A percentile compares a stretch with the other conserved stretches of the same genome.
Conservation (phyloP, 2,113 vertebrate species). For the Heterochromis multidens region DNA sequence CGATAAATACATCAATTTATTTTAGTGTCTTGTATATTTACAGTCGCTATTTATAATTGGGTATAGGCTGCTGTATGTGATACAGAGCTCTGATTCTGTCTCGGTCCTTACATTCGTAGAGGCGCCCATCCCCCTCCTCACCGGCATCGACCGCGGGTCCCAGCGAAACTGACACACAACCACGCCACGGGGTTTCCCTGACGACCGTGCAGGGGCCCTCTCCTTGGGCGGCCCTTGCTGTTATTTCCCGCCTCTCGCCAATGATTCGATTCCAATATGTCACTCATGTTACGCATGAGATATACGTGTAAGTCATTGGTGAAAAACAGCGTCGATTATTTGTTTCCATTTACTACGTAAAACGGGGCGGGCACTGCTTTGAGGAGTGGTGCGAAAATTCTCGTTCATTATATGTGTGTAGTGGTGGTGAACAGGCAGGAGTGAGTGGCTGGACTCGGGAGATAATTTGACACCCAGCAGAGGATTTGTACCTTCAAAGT, state of each 20-base stretch:
- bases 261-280: slow-evolving; percentile 67
- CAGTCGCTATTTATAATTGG: slow-evolving; percentile 76
- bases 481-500: slow-evolving; percentile 56
- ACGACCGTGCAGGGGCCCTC: slow-evolving; percentile 83
- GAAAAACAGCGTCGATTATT: slow-evolving; percentile 9
- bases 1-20: slow-evolving; percentile 65
- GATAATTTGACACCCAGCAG: slow-evolving; percentile 25
- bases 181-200: slow-evolving; percentile 88
- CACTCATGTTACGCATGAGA: slow-evolving; percentile 6
- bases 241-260: slow-evolving; percentile 44
- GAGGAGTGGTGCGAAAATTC: slow-evolving; percentile 45
- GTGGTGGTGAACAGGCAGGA: slow-evolving; percentile 32
- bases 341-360: slow-evolving; percentile 15
- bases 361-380: slow-evolving; percentile 48
- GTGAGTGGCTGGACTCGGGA: slow-evolving; percentile 46
- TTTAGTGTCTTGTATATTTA: slow-evolving; percentile 72
- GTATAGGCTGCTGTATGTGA: slow-evolving; percentile 77
- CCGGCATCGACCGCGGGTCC: slow-evolving; percentile 84
- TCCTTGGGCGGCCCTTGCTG: slow-evolving; percentile 53
- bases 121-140: slow-evolving; percentile 88
- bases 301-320: slow-evolving; percentile 35
- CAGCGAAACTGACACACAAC: slow-evolving; percentile 89
- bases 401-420: slow-evolving; percentile 29
- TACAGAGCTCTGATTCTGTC: slow-evolving; percentile 79
- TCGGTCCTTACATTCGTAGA: slow-evolving; percentile 76